Conservation (phyloP, 2,888 invertebrate species). For the Parnassius mnemosyne region DNA sequence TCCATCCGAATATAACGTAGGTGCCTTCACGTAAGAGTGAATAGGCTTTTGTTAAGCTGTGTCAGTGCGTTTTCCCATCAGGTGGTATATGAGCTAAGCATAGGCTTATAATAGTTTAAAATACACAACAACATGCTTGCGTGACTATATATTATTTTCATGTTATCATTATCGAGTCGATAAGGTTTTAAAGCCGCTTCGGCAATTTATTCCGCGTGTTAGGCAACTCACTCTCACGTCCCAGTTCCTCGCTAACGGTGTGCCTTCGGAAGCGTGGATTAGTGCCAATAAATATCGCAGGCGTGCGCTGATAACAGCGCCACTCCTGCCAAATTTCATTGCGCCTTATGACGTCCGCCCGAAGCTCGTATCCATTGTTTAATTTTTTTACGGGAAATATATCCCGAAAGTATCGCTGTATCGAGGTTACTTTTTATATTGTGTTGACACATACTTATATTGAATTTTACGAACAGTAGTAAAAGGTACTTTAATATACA, state of each 20-base stretch:
- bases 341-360: slow-evolving; percentile 51
- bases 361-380: slow-evolving; percentile 38
- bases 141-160: slow-evolving; percentile 13
- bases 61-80: too few relatives aligned
- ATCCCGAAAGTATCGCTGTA: too few relatives aligned
- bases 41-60: too few relatives aligned
- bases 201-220: slow-evolving; percentile 21
- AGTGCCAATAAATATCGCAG: slow-evolving; percentile 40
- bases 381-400: not conserved
- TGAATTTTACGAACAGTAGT: too few relatives aligned
- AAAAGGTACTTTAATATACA: too few relatives aligned
- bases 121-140: slow-evolving; percentile 1
- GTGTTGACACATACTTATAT: too few relatives aligned
- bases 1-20: too few relatives aligned
- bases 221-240: slow-evolving; percentile 24
- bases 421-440: too few relatives aligned
- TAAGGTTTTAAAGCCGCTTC: slow-evolving; percentile 10
- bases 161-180: slow-evolving; percentile 14
- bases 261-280: slow-evolving; percentile 33
- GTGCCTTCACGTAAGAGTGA: too few relatives aligned
- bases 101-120: too few relatives aligned
- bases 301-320: slow-evolving; percentile 48
- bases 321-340: slow-evolving; percentile 63
- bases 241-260: slow-evolving; percentile 25
- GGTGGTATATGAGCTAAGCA: too few relatives aligned